A percentile compares a stretch with the other conserved stretches of the same genome.
These are phyloP conservation scores for Maniola jurtina DNA, from an alignment of 1,140 invertebrate genomes.

Conservation along the genomic window DNA sequence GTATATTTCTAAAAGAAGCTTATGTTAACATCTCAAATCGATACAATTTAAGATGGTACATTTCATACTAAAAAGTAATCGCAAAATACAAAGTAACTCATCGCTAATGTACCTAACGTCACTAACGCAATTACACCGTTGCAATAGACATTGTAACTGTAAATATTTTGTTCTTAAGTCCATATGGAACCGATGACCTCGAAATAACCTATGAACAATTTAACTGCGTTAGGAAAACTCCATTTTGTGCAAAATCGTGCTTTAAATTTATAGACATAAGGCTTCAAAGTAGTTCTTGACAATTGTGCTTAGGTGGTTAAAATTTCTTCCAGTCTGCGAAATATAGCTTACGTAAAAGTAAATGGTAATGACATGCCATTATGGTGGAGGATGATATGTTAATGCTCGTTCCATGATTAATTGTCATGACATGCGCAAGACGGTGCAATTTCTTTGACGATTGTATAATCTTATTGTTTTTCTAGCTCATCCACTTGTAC, in stretches of 20 bases:
- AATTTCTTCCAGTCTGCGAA: slow-evolving; percentile 31
- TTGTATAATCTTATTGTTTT: slow-evolving; percentile 6
- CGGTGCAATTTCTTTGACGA: slow-evolving; percentile 14
- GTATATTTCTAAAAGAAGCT: neutral
- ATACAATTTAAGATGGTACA: too few species aligned
- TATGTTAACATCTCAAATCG: neutral
- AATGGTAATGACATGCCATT: slow-evolving; percentile 44
- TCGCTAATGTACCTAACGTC: neutral
- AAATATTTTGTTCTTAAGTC: neutral
- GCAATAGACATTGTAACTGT: neutral
- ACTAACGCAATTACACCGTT: neutral
- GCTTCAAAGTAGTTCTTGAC: neutral
- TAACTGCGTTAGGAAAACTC: neutral
- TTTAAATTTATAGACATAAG: neutral
- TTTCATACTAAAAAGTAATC: neutral
- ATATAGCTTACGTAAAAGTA: slow-evolving; percentile 46
- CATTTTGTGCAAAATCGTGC: neutral
- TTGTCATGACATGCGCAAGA: slow-evolving; percentile 25
- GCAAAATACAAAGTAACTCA: neutral
- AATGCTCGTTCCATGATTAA: slow-evolving; percentile 36
- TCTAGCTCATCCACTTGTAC: neutral
- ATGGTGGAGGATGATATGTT: slow-evolving; percentile 34
- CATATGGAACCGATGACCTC: neutral
- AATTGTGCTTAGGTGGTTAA: slow-evolving; percentile 2
- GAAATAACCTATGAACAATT: neutral